Evolutionary conservation across 2,888 invertebrate genomes (phyloP).

Genomic region (Pammene fasciana): DNA sequence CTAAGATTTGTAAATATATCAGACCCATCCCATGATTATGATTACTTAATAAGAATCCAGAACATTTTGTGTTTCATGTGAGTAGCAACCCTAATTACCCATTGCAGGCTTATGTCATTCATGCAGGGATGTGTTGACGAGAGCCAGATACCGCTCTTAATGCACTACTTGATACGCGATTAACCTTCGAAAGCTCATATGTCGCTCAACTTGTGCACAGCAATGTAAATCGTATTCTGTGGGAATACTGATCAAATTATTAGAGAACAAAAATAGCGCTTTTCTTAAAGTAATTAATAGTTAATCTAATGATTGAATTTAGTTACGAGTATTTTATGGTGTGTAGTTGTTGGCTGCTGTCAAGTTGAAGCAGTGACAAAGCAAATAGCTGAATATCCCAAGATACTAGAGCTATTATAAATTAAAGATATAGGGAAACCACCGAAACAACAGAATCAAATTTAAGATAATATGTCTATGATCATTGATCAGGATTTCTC

Average conservation of each 20-base stretch:
- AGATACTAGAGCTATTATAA: no score
- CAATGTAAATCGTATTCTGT: background rate
- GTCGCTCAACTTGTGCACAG: background rate
- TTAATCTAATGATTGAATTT: background rate
- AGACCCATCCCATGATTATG: no score
- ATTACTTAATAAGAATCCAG: background rate
- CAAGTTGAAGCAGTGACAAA: no score
- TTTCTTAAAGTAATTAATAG: background rate
- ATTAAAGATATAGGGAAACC: no score
- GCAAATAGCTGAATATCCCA: no score
- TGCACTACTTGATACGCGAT: constrained; percentile 20
- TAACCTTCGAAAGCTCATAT: background rate
- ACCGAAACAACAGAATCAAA: no score
- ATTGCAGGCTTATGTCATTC: constrained; percentile 31
- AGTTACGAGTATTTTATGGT: no score
- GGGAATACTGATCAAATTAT: background rate
- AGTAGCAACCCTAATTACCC: constrained; percentile 21
- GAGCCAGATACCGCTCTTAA: constrained; percentile 24
- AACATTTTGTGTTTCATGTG: background rate
- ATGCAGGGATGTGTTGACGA: constrained; percentile 28
- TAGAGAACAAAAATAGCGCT: background rate
- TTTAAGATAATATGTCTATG: no score
- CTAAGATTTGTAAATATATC: no score
- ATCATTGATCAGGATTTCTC: no score
- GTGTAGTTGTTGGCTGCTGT: no score